Evolutionary conservation across 2,797 vertebrate genomes (phyloP).

Genomic region (Streptopelia turtur): DNA sequence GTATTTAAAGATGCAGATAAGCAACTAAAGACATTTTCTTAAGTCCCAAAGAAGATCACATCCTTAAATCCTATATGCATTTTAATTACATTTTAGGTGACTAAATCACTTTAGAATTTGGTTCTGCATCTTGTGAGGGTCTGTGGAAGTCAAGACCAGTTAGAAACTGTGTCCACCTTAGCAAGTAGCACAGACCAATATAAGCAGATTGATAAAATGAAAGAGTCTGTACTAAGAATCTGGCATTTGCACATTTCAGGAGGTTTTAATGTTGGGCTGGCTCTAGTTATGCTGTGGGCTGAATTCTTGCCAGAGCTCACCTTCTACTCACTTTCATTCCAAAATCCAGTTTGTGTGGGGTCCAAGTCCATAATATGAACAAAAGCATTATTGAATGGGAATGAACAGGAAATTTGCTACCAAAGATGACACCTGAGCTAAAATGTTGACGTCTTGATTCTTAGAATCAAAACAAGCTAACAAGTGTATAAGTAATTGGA

Average conservation of each 20-base stretch:
- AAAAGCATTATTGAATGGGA: background rate
- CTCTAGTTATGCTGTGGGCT: background rate
- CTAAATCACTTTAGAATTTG: background rate
- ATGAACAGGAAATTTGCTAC: background rate
- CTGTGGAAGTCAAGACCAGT: background rate
- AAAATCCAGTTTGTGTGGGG: background rate
- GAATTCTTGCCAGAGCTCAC: background rate
- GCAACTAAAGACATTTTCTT: background rate
- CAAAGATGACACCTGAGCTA: background rate
- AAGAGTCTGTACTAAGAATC: background rate
- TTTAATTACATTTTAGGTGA: background rate
- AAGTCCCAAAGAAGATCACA: background rate
- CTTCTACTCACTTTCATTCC: background rate
- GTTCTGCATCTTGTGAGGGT: background rate
- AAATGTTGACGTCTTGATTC: background rate
- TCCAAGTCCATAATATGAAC: background rate
- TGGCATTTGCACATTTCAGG: background rate
- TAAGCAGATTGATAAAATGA: background rate
- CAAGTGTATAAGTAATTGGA: background rate
- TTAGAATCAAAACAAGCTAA: background rate
- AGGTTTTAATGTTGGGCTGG: background rate
- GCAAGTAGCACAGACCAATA: background rate
- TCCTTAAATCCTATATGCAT: background rate
- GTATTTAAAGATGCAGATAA: constrained; percentile 5
- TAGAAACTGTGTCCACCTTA: background rate